Evolutionary conservation across 2,797 vertebrate species (phyloP), one percentile per base, ranked within the genome.

Genomic region (Arctocebus calabarensis): DNA sequence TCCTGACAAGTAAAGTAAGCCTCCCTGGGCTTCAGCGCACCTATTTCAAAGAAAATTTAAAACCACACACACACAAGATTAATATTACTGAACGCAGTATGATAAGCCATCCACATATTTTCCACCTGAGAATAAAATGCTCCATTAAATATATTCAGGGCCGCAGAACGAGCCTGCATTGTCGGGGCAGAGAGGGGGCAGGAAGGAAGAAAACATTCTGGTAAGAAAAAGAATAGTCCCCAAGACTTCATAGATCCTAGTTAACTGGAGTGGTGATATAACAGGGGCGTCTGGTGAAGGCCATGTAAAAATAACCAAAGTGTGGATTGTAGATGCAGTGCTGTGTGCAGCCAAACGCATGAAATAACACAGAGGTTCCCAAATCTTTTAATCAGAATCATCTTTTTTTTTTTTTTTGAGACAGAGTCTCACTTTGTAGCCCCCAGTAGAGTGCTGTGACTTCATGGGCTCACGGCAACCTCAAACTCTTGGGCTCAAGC

Each of bases 31-130:
- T 97, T 91, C 82, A 4, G 48, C 52, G 37, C 75, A 81, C 89
- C 96, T 94, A 64, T 84, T 90, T 91, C 85, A 95, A 89, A 96
- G 87, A 93, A 87, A 96, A 90, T 64, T 86, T 90, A 87, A 96
- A 84, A 93, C 84, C 95, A 89, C 52, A 14, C 71, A 81, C 96
- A 94, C 82, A 43, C 43, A 93, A 84, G 57, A 95, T 97, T 96
- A 97, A 85, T 90, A 95, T 94, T 94, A 93, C 83, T 85, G 84
- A 95, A 84, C 55, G 64, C 77, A 68, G 77, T 71, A 40, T 91
- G 86, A 87, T 85, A 95, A 86, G 43, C 86, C 61, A 55, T 57
- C 32, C 61, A 71, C 89, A 66, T 55, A 84, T 81, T 92, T 94
- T 84, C 85, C 89, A 75, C 87, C 84, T 88, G 73, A 94, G 84